A percentile compares a stretch with the other conserved stretches of the same genome.
These are phyloP conservation scores for Sepioteuthis lessoniana DNA, from an alignment of 2,888 invertebrate genomes.

Conservation along the genomic window DNA sequence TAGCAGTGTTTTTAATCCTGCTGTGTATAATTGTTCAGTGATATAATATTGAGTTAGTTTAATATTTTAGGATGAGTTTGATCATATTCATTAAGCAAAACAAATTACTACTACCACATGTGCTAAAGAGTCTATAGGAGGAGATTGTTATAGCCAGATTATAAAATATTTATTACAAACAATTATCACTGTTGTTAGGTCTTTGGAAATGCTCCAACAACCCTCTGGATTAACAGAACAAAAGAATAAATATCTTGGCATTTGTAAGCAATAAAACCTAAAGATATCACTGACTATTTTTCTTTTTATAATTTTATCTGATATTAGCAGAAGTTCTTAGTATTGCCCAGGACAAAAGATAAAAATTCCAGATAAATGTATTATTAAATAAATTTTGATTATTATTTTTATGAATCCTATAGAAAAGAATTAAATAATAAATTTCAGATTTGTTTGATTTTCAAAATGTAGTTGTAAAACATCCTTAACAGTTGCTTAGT, in stretches of 20 bases:
- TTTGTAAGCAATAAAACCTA: too few relatives aligned
- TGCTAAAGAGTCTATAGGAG: not conserved
- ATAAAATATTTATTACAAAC: not conserved
- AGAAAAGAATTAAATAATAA: too few relatives aligned
- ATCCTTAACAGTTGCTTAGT: too few relatives aligned
- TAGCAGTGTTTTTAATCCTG: not conserved
- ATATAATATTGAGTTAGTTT: not conserved
- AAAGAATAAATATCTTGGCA: not conserved
- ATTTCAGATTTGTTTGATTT: too few relatives aligned
- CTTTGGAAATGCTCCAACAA: constrained; percentile 1
- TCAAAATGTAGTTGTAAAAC: too few relatives aligned
- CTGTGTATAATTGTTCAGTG: not conserved
- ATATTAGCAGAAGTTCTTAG: too few relatives aligned
- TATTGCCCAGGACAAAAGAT: too few relatives aligned
- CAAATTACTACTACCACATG: not conserved
- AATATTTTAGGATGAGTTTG: not conserved
- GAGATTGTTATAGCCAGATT: not conserved
- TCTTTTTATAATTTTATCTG: too few relatives aligned
- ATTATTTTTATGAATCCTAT: too few relatives aligned
- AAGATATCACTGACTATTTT: too few relatives aligned
- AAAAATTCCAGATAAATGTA: too few relatives aligned
- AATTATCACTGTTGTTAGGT: not conserved
- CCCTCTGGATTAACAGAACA: not conserved
- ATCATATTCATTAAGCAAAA: not conserved
- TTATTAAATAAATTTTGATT: too few relatives aligned